Percentiles rank a stretch among this genome's conserved stretches.
These are phyloP conservation scores for Xiphophorus hellerii DNA, from an alignment of 2,113 vertebrate genomes.

Conservation along the genomic window DNA sequence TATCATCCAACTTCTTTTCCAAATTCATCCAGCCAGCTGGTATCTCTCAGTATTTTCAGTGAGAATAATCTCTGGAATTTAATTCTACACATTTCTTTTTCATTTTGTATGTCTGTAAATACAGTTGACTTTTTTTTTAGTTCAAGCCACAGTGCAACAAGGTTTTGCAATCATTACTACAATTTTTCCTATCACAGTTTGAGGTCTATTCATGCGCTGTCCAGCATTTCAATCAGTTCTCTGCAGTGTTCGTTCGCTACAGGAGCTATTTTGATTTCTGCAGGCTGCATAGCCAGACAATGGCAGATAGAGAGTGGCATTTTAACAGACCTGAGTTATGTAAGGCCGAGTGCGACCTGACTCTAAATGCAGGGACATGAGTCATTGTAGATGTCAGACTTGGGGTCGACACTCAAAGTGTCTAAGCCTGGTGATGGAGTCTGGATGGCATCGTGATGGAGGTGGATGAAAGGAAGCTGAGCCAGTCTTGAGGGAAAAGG, in stretches of 20 bases:
- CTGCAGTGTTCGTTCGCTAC: conserved; percentile 11
- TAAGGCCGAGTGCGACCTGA: conserved; percentile 39
- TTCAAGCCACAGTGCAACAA: neutral
- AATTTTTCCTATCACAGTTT: conserved; percentile 30
- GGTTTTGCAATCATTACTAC: conserved; percentile 19
- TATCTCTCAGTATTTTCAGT: neutral
- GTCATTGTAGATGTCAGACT: conserved; percentile 43
- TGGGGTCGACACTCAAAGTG: conserved; percentile 40
- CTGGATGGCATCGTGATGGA: conserved; percentile 33
- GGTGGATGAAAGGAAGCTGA: conserved; percentile 51
- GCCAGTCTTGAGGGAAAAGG: conserved; percentile 29
- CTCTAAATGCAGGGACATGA: conserved; percentile 36
- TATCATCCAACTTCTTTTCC: neutral
- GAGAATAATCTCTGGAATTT: neutral
- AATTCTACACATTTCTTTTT: neutral
- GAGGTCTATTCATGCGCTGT: conserved; percentile 9
- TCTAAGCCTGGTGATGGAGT: conserved; percentile 38
- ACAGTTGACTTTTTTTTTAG: conserved; percentile 4
- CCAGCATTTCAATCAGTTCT: conserved; percentile 43
- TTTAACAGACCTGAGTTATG: conserved; percentile 44
- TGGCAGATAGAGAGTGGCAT: conserved; percentile 18
- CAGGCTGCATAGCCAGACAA: conserved; percentile 18
- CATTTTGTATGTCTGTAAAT: neutral
- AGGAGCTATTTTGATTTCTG: conserved; percentile 13
- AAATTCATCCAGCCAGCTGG: neutral